Percentiles rank a stretch among this genome's conserved stretches.
phyloP scores from a whole-genome alignment of 2,888 invertebrate genomes.

The Dichetophora obliterata region DNA sequence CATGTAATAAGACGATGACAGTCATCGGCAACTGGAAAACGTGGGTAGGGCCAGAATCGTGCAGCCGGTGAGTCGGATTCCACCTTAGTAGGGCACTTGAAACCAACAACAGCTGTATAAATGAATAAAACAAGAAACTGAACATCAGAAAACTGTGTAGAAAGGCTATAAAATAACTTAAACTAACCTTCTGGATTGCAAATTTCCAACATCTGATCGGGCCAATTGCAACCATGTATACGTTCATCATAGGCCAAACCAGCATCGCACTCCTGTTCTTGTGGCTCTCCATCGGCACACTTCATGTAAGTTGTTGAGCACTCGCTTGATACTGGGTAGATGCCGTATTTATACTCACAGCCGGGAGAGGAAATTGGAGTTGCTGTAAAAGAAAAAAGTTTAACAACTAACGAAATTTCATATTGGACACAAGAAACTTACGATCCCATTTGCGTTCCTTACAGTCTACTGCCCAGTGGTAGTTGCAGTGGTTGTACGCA shows the following conservation, averaged over 20 bases:
- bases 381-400: constrained; percentile 72
- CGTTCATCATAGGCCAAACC: constrained; percentile 91
- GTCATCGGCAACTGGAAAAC: constrained; percentile 90
- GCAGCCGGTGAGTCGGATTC: constrained; percentile 85
- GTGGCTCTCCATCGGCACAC: constrained; percentile 86
- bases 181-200: constrained; percentile 88
- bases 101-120: constrained; percentile 84
- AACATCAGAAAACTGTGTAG: neutral
- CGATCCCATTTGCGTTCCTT: constrained; percentile 84
- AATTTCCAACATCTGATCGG: constrained; percentile 86
- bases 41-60: constrained; percentile 93
- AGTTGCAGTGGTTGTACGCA: constrained; percentile 93
- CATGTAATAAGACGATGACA: constrained; percentile 91
- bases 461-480: constrained; percentile 92
- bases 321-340: constrained; percentile 83
- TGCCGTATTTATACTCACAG: constrained; percentile 90
- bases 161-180: constrained; percentile 6
- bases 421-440: constrained; percentile 70
- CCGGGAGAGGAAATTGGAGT: constrained; percentile 84
- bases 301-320: constrained; percentile 90
- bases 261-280: constrained; percentile 85
- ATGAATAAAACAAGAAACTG: neutral
- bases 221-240: constrained; percentile 93
- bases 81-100: constrained; percentile 90
- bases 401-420: neutral